Evolutionary conservation across 2,797 vertebrate genomes (phyloP).

Genomic region (Lates japonicus): DNA sequence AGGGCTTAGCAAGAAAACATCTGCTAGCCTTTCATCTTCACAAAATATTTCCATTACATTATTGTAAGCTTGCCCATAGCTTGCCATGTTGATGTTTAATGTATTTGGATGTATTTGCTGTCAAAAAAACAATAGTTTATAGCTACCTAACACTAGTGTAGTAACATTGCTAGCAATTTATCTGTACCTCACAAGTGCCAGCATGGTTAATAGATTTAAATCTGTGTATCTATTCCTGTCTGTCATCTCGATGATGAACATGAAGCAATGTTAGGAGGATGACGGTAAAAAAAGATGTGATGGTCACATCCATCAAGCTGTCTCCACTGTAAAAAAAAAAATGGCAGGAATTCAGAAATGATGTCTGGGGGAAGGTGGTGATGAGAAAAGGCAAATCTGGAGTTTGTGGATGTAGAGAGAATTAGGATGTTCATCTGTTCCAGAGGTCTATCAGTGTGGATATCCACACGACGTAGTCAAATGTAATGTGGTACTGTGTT

Average conservation of each 20-base stretch:
- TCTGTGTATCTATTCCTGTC: conserved; percentile 48
- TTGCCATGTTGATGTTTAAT: conserved; percentile 41
- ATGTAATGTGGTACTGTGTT: conserved; percentile 30
- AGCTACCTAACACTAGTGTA: conserved; percentile 47
- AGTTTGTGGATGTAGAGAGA: conserved; percentile 38
- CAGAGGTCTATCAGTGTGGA: conserved; percentile 8
- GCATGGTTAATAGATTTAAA: conserved; percentile 47
- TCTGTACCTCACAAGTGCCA: conserved; percentile 35
- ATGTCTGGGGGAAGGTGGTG: conserved; percentile 27
- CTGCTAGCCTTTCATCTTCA: conserved; percentile 27
- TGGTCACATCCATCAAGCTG: conserved; percentile 41
- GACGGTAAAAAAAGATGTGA: conserved; percentile 42
- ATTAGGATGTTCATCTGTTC: conserved; percentile 24
- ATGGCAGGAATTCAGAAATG: conserved; percentile 34
- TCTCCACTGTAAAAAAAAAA: conserved; percentile 37
- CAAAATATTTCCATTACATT: conserved; percentile 21
- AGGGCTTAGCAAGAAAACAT: conserved; percentile 30
- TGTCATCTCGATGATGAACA: conserved; percentile 32
- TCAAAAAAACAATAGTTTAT: conserved; percentile 41
- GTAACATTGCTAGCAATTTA: conserved; percentile 32
- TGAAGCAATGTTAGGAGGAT: conserved; percentile 56
- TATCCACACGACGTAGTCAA: conserved; percentile 9
- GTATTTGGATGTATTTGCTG: conserved; percentile 70
- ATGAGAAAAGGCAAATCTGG: conserved; percentile 40
- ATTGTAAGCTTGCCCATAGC: conserved; percentile 29